phyloP scores from a whole-genome alignment of 2,113 vertebrate species.

The Aptenodytes patagonicus region DNA sequence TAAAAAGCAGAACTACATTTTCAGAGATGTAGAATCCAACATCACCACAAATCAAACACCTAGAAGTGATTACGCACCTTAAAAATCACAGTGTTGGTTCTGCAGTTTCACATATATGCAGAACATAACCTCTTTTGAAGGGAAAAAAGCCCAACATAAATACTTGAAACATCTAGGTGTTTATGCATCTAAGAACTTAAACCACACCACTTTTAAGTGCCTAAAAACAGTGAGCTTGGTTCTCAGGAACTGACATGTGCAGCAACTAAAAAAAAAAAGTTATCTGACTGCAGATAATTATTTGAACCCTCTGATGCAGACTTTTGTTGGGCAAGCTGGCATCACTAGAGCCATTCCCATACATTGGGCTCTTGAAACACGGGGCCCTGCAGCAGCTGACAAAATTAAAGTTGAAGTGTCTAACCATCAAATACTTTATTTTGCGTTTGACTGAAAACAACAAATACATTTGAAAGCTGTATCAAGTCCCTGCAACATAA shows the following conservation, averaged over 20 bases:
- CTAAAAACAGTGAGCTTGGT: background rate
- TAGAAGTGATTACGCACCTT: background rate
- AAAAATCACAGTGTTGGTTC: background rate
- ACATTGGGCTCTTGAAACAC: fast-evolving
- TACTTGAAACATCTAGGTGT: background rate
- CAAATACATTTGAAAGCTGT: background rate
- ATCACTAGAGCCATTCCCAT: background rate
- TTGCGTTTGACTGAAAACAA: background rate
- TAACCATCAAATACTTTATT: background rate
- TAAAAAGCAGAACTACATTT: background rate
- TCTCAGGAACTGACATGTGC: background rate
- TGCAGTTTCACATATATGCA: background rate
- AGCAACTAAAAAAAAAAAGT: background rate
- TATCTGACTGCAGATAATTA: too few relatives aligned
- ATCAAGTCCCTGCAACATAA: background rate
- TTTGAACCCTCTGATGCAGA: background rate
- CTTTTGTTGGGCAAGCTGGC: background rate
- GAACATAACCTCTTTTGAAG: background rate
- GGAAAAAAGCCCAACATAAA: background rate
- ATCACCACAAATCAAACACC: background rate
- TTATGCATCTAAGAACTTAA: background rate
- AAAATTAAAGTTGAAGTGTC: too few relatives aligned
- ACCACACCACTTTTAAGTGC: background rate
- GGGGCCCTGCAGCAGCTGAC: background rate
- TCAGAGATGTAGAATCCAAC: background rate